Base-by-base conservation (phyloP, 2,113 vertebrate genomes). In the Embiotoca jacksoni region DNA sequence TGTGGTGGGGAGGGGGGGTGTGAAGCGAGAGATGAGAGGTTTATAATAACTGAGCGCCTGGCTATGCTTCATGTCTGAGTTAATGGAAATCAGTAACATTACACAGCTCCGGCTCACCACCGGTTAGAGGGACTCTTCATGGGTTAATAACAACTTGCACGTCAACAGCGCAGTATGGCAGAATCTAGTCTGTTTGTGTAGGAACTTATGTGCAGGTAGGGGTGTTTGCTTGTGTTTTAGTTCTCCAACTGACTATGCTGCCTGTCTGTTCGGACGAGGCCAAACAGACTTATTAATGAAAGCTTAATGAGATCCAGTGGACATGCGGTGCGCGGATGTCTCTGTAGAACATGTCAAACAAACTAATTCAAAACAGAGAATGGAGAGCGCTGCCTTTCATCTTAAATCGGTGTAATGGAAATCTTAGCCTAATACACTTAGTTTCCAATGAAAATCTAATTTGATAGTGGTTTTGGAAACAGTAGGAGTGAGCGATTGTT, bases 331-430 rank as follows among this genome's bases (percentile, higher is more conserved):
- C 13, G 3, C n/a, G 23, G 72, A 69, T 76, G 67, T 84, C 72
- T 72, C 65, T 61, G 37, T 44, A 74, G 66, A 64, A 58, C 7
- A 75, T 78, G 89, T 84, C 83, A 92, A 85, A 89, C 78, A 85
- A 64, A 75, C 52, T 88, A 83, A 92, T 86, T 85, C 31, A 69
- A 83, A 90, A 55, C 78, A 85, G 81, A 78, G 36, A 46, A 46
- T 52, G 66, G 23, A 5, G 31, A 85, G 70, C 32, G 31, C 32
- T 58, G 8, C 4, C 72, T 86, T 91, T 89, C 64, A 88, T 91
- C 67, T 75, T 23, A 54, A 88, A 85, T 70, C 62, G 66, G 61
- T 33, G 66, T 50, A 65, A 81, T 81, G 84, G 79, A 89, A 92
- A 85, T 72, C 46, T 59, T 63, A 77, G 69, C 71, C 53, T 75